Evolutionary conservation across 2,888 invertebrate species (phyloP).

Genomic region (Mystacides longicornis): DNA sequence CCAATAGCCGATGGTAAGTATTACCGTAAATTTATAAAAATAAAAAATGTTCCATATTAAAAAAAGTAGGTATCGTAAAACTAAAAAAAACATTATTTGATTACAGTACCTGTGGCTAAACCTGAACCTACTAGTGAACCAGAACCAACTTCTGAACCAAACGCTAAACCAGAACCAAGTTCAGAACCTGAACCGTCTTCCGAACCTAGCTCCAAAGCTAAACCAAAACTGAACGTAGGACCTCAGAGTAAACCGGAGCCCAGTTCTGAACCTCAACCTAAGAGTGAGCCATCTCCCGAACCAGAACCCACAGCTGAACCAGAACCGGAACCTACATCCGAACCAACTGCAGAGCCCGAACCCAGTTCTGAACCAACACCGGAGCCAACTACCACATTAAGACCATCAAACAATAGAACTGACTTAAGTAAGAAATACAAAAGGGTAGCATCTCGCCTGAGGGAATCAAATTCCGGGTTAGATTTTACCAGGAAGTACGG

Average conservation of each 20-base stretch:
- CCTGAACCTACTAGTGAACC: slow-evolving; percentile 37
- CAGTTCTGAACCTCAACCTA: slow-evolving; percentile 36
- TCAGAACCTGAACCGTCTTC: slow-evolving; percentile 35
- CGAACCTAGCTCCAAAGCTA: slow-evolving; percentile 32
- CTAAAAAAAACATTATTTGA: too few species aligned
- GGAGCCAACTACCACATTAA: slow-evolving; percentile 28
- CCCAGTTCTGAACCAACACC: slow-evolving; percentile 24
- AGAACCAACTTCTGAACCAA: slow-evolving; percentile 36
- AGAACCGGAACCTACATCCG: slow-evolving; percentile 35
- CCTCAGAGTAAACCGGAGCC: slow-evolving; percentile 34
- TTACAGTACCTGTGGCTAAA: slow-evolving; percentile 29
- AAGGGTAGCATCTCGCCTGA: slow-evolving; percentile 41
- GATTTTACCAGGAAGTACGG: slow-evolving; percentile 42
- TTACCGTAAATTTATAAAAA: too few species aligned
- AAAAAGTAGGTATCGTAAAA: too few species aligned
- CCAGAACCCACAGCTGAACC: slow-evolving; percentile 39
- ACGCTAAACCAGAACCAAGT: slow-evolving; percentile 37
- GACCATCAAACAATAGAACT: slow-evolving; percentile 32
- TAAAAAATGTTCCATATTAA: too few species aligned
- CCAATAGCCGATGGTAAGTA: slow-evolving; percentile 27
- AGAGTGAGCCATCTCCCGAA: slow-evolving; percentile 43
- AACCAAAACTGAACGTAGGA: slow-evolving; percentile 36
- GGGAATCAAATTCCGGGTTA: slow-evolving; percentile 40
- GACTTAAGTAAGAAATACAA: slow-evolving; percentile 40
- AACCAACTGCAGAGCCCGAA: slow-evolving; percentile 33